phyloP scores from a whole-genome alignment of 2,113 vertebrate genomes.

The Tetraodon nigroviridis region DNA sequence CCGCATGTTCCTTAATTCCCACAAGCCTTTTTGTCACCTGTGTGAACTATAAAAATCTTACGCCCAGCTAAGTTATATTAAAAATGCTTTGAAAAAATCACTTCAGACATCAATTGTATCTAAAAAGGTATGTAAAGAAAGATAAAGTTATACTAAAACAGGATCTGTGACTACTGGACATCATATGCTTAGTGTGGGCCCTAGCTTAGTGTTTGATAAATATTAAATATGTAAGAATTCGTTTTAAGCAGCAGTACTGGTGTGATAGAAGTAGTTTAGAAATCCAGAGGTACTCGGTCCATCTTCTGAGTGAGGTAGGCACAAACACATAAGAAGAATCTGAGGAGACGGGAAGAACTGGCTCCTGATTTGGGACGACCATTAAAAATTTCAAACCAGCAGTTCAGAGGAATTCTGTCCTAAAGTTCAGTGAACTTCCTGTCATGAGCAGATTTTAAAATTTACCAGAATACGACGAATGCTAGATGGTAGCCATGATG shows the following conservation, averaged over 20 bases:
- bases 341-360: conserved; percentile 15
- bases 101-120: too few species aligned
- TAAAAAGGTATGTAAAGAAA: too few species aligned
- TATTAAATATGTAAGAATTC: too few species aligned
- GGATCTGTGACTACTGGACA: too few species aligned
- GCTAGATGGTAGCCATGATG: background rate
- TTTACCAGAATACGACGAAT: too few species aligned
- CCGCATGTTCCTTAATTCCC: background rate
- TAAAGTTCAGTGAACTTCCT: conserved; percentile 27
- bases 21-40: background rate
- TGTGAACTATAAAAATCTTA: too few species aligned
- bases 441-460: conserved; percentile 2
- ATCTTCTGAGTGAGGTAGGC: background rate
- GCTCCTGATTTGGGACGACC: conserved; percentile 43
- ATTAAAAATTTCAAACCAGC: conserved; percentile 33
- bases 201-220: too few species aligned
- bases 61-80: too few species aligned
- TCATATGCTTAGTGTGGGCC: too few species aligned
- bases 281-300: background rate
- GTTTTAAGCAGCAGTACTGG: too few species aligned
- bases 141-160: too few species aligned
- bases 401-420: conserved; percentile 19
- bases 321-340: conserved; percentile 10
- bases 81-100: too few species aligned
- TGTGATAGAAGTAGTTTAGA: background rate